Evolutionary conservation across 1,140 invertebrate species (phyloP), one percentile per base, ranked within the genome.

Genomic region (Drosophila pandora): DNA sequence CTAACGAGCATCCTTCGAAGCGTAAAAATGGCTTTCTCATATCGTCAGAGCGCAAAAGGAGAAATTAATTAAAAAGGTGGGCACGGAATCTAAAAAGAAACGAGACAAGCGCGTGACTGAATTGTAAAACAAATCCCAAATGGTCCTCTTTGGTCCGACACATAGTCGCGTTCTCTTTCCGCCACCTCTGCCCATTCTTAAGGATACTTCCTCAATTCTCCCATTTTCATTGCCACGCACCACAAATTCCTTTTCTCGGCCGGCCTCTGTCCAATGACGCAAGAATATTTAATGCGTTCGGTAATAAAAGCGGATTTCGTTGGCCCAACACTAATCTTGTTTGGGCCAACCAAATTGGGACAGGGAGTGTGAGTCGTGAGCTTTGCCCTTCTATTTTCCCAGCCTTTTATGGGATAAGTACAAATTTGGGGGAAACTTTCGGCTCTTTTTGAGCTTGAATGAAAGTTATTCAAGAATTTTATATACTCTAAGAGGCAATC

Each of bases 21-120:
- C 65, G 75, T 61, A 57, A 76, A 79, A 83, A 83, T 61, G 79
- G 43, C 61, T 47, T 58, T 60, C 48, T 50, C 59, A 55, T 37
- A 62, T 57, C 49, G 50, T 43, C 45, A 43, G 25, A 48, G 59
- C 32, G 55, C 57, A 30, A 62, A 74, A 64, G 73, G 69, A 70
- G 50, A 82, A 87, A 87, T 87, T 87, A 87, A 87, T 87, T 87
- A 87, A 82, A 85, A 87, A 78, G 78, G 79, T 81, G 50, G 43
- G 59, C 65, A 73, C 70, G 67, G 55, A 74, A 58, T 58, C 47
- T 58, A 53, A 76, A 65, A 70, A 68, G 77, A 87, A 88, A 82
- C 52, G 77, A 58, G 48, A 34, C 23, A 10, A 48, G 53, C 48
- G 70, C 83, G 82, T 87, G 82, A 87, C 82, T 63, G 54, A 87